Conservation (phyloP, 2,113 vertebrate species). For the Bettongia penicillata region DNA sequence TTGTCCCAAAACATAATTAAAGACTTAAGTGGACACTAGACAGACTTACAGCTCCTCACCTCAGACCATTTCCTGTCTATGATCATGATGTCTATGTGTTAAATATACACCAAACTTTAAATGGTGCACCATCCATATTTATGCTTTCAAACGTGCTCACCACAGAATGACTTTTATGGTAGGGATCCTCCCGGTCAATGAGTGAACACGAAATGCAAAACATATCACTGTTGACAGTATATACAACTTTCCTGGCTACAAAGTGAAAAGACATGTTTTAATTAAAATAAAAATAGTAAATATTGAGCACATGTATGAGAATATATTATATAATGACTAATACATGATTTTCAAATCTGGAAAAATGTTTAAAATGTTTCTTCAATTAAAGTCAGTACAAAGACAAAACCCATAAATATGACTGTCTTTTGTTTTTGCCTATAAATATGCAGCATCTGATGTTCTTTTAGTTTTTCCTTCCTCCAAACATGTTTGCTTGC, state of each 20-base stretch:
- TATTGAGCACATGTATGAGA: constrained; percentile 86
- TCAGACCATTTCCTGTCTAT: constrained; percentile 5
- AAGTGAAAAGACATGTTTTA: constrained; percentile 84
- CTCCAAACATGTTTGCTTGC: constrained; percentile 20
- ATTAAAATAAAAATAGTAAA: constrained; percentile 88
- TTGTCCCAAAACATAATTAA: constrained; percentile 38
- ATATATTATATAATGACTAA: constrained; percentile 85
- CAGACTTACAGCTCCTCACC: background rate
- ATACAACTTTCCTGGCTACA: constrained; percentile 79
- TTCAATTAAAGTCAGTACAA: constrained; percentile 81
- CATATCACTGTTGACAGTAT: constrained; percentile 74
- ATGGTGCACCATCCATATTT: background rate
- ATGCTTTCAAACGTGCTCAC: constrained; percentile 36
- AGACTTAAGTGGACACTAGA: background rate
- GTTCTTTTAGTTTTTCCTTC: constrained; percentile 57
- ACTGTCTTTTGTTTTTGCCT: constrained; percentile 58
- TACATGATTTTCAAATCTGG: constrained; percentile 81
- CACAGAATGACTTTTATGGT: constrained; percentile 60
- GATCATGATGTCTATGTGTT: background rate
- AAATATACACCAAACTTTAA: constrained; percentile 14
- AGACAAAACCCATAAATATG: constrained; percentile 82
- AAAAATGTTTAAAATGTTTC: constrained; percentile 83
- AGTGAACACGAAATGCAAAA: constrained; percentile 74
- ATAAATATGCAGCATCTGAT: constrained; percentile 49
- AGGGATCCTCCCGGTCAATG: constrained; percentile 69